phyloP scores from a whole-genome alignment of 2,113 vertebrate species.

The Planiliza haematocheilus region DNA sequence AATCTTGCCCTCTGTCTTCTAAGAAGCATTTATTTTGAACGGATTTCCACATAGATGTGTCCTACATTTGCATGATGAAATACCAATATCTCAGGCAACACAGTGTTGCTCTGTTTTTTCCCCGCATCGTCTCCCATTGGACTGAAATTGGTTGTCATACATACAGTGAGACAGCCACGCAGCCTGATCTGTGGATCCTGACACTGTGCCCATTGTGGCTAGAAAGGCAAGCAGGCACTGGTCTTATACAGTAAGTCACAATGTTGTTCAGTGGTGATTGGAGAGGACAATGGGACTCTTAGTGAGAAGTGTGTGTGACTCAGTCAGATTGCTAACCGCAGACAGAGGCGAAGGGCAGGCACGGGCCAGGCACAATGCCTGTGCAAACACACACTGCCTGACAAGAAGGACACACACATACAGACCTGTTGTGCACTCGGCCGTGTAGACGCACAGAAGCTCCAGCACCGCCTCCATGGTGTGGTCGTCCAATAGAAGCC shows the following conservation, averaged over 20 bases:
- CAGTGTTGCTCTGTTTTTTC: conserved; percentile 34
- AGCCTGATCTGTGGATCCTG: conserved; percentile 43
- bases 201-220: conserved; percentile 74
- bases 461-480: conserved; percentile 89
- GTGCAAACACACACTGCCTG: conserved; percentile 52
- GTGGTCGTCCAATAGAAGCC: conserved; percentile 90
- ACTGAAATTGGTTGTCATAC: conserved; percentile 40
- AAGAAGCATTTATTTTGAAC: neutral
- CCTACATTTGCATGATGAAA: conserved; percentile 43
- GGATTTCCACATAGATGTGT: conserved; percentile 24
- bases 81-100: conserved; percentile 23
- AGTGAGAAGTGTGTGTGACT: conserved; percentile 67
- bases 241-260: conserved; percentile 64
- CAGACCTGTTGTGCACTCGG: conserved; percentile 88
- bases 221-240: conserved; percentile 51
- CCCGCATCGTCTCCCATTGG: conserved; percentile 41
- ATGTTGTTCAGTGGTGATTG: conserved; percentile 62
- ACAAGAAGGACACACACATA: conserved; percentile 39
- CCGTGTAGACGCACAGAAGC: conserved; percentile 94
- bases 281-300: conserved; percentile 70
- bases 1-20: conserved; percentile 27
- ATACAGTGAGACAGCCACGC: conserved; percentile 42
- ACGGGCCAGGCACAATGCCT: conserved; percentile 69
- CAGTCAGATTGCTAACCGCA: conserved; percentile 65
- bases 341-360: conserved; percentile 59